phyloP scores from a whole-genome alignment of 2,888 invertebrate genomes.

The Lordiphosa andalusiaca region DNA sequence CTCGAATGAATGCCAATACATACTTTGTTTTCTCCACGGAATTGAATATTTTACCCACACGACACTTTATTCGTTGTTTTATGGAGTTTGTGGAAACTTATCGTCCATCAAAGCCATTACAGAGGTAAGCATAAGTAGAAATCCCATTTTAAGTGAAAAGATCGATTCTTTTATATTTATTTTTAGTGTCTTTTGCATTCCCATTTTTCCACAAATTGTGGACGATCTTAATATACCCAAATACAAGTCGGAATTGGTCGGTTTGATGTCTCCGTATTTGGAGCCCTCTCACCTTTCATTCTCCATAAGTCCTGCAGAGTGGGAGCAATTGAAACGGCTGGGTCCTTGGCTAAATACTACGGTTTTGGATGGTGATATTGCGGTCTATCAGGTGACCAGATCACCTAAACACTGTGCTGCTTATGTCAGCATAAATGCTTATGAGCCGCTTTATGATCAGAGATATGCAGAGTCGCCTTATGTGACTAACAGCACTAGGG shows the following conservation, averaged over 20 bases:
- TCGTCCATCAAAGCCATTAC: neutral
- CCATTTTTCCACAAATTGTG: slow-evolving; percentile 21
- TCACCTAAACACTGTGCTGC: slow-evolving; percentile 12
- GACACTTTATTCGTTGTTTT: slow-evolving; percentile 18
- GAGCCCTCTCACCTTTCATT: neutral
- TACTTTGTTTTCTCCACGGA: slow-evolving; percentile 35
- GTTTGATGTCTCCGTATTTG: slow-evolving; percentile 1
- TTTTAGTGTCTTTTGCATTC: slow-evolving; percentile 41
- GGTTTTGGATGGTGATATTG: slow-evolving; percentile 10
- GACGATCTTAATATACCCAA: slow-evolving; percentile 9
- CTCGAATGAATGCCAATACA: slow-evolving; percentile 37
- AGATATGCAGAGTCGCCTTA: slow-evolving; percentile 7
- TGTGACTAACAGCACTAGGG: slow-evolving; percentile 14
- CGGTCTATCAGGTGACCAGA: slow-evolving; percentile 1
- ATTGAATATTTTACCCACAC: slow-evolving; percentile 28
- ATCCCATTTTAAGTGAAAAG: no score
- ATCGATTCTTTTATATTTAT: no score
- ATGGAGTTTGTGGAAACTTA: slow-evolving; percentile 6
- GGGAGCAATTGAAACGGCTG: neutral
- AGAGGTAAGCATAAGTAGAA: slow-evolving; percentile 18
- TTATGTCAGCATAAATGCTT: slow-evolving; percentile 29
- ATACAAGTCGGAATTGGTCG: slow-evolving; percentile 25
- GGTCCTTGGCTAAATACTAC: slow-evolving; percentile 10
- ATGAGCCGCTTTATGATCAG: slow-evolving; percentile 37
- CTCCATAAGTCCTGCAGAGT: neutral